Evolutionary conservation across 2,797 vertebrate species (phyloP), one percentile per base, ranked within the genome.

Genomic region (Semotilus atromaculatus): DNA sequence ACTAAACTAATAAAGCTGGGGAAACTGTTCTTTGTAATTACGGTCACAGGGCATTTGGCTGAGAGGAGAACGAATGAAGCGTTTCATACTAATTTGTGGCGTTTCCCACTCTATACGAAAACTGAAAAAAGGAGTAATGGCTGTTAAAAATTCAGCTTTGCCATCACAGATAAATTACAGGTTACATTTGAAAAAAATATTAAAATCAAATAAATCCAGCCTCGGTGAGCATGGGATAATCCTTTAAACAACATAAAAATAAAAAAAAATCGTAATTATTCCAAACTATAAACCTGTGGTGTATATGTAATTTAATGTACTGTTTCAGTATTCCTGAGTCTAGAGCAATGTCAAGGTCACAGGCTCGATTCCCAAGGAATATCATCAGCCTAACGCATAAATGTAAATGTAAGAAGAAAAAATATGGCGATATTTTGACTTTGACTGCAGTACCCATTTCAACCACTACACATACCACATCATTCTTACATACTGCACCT

Each of bases 1-100:
- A 40, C 67, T 86, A 72, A 86, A 81, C n/a, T 82, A 74, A 53
- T 87, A 76, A 40, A 75, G 55, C 73, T 77, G 51, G 73, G 7
- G 13, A 64, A 74, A 84, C 58, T 62, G 38, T 67, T 55, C 64
- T 80, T 26, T 38, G 76, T 85, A 87, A 89, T 76, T 66, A 75
- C 55, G 86, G 58, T 58, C 58, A 21, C 36, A 23, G 31, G 29
- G 7, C 48, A 77, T 77, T 26, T 68, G 9, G 43, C 38, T 81
- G 23, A 53, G 29, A 73, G 66, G 55, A 31, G 71, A 53, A 85
- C 1, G 9, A 3, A 68, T 66, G 75, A 60, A 85, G 68, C 88
- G 40, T 48, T 48, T 48, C 45, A 4, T 18, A 48, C 45, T 48
- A 16, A 48, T 48, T 48, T 48, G 45, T 48, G 45, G 45, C 45